Evolutionary conservation across 2,113 vertebrate species (phyloP).

Genomic region (Prunella himalayana): DNA sequence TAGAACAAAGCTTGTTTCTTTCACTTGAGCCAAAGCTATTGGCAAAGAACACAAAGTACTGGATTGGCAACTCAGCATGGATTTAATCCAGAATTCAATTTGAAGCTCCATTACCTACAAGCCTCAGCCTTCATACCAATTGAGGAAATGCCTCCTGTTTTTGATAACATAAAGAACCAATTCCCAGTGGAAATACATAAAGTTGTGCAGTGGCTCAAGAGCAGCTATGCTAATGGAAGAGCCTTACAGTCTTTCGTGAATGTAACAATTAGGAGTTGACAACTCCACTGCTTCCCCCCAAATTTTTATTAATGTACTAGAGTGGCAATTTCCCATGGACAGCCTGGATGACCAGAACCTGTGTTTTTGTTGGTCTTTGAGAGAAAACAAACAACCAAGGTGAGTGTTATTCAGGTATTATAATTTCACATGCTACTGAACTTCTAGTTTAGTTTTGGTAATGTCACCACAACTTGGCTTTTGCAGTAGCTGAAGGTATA

Average conservation of each 20-base stretch:
- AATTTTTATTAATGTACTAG: conserved; percentile 22
- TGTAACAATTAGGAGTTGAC: not conserved
- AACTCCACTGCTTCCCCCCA: not conserved
- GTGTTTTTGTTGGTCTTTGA: conserved; percentile 10
- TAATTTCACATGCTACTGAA: conserved; percentile 30
- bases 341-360: conserved; percentile 37
- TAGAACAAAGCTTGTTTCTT: conserved; percentile 62
- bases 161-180: conserved; percentile 57
- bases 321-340: not conserved
- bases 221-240: not conserved
- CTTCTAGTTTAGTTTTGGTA: conserved; percentile 45
- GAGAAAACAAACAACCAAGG: conserved; percentile 2
- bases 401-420: conserved; percentile 38
- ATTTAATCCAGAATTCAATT: conserved; percentile 73
- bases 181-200: conserved; percentile 18
- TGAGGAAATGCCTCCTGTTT: conserved; percentile 64
- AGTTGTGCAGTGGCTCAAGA: conserved; percentile 44
- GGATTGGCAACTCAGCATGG: conserved; percentile 40
- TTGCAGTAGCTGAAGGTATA: not conserved
- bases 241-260: not conserved
- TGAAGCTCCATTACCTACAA: conserved; percentile 73
- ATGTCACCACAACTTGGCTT: not conserved
- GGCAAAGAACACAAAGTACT: conserved; percentile 41
- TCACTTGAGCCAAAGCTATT: conserved; percentile 48
- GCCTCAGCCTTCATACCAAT: conserved; percentile 56